Evolutionary conservation across 2,797 vertebrate species (phyloP), one percentile per base, ranked within the genome.

Genomic region (Microcaecilia unicolor): DNA sequence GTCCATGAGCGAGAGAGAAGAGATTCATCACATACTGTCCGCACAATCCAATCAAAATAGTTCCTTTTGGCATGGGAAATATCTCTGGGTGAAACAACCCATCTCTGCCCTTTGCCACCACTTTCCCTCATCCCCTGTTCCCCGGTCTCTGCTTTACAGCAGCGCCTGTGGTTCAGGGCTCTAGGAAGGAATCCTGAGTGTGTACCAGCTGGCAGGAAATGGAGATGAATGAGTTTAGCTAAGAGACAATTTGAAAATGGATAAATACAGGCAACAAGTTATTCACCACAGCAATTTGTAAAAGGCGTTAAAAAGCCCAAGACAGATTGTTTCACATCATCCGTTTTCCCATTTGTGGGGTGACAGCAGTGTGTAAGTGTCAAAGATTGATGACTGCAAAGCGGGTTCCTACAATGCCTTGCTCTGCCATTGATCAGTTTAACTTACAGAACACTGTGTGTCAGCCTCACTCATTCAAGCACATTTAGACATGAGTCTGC

Each of bases 181-280:
- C n/a, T 33, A 76, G 61, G 41, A 41, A 26, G 42, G 46, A 45
- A 59, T 41, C 21, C 15, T 34, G 41, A 42, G 50, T 15, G 48
- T 37, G 43, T 50, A 54, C 11, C 72, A 18, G 55, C 55, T 16
- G 6, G 51, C 40, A 46, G 58, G 39, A 59, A 73, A 82, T 77
- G 67, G 80, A 84, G 78, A 83, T 60, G 31, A 73, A 82, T 81
- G 76, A 70, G 66, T 48, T 57, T 50, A 67, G 76, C 70, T 45
- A 58, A 71, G 61, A 79, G 68, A 79, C 72, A 68, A 78, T 78
- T 79, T 76, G 70, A 55, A 49, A 72, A 63, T 51, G 76, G 67
- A 79, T 80, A 82, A 81, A 83, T 71, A 79, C 64, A 72, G 63
- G 68, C 76, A 77, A 77, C 62, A 73, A 69, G 72, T 78, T 80